These are phyloP conservation scores for Chironomus tepperi DNA, from an alignment of 1,140 invertebrate genomes.

Conservation along the genomic window DNA sequence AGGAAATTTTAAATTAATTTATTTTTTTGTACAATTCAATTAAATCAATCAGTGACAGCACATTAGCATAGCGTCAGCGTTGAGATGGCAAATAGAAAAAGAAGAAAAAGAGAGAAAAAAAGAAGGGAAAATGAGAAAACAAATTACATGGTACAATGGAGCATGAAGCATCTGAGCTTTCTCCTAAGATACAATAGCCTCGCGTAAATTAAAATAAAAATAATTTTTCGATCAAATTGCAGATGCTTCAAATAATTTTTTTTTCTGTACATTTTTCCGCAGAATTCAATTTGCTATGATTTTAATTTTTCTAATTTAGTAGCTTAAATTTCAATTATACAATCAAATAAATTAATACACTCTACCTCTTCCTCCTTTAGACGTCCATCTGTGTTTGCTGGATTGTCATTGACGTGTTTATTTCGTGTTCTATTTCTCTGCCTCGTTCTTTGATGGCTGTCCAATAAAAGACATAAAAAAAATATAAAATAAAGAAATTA, in stretches of 20 bases:
- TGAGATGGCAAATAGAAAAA: neutral
- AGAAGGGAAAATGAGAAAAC: conserved; percentile 20
- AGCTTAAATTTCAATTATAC: neutral
- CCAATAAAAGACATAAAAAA: neutral
- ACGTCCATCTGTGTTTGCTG: conserved; percentile 16
- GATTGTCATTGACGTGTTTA: conserved; percentile 22
- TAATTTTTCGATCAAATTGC: too few relatives aligned
- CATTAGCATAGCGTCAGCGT: neutral
- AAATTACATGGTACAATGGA: conserved; percentile 22
- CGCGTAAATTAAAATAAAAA: conserved; percentile 9
- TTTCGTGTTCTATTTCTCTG: conserved; percentile 16
- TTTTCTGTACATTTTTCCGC: neutral
- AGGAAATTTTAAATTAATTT: conserved; percentile 17
- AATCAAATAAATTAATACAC: neutral
- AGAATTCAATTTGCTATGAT: neutral
- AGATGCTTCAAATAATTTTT: neutral
- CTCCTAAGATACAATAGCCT: neutral
- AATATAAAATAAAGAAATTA: neutral
- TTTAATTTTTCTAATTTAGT: neutral
- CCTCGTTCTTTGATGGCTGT: neutral
- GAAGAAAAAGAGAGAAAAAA: conserved; percentile 2
- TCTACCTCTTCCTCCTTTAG: conserved; percentile 18
- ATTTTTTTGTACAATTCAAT: neutral
- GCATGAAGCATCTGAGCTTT: neutral
- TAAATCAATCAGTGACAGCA: conserved; percentile 17